Percentiles rank a stretch among this genome's conserved stretches.
Evolutionary conservation across 2,113 vertebrate species (phyloP).

Genomic region (Daubentonia madagascariensis): DNA sequence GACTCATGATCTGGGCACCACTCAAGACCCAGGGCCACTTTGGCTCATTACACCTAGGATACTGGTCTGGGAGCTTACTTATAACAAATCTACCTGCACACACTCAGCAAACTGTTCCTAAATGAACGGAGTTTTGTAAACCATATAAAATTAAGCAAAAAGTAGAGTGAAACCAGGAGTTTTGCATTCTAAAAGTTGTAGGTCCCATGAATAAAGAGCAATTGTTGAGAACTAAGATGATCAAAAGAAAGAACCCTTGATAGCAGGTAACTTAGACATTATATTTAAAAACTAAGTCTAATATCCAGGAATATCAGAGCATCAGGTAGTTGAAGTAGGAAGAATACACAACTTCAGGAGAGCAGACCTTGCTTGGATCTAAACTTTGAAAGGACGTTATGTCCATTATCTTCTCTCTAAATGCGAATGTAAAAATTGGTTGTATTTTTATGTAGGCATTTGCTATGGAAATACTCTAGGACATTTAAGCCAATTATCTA

Average conservation of each 20-base stretch:
- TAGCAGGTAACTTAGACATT: background rate
- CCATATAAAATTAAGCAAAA: background rate
- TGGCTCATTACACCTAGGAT: background rate
- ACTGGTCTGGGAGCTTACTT: background rate
- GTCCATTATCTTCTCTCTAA: background rate
- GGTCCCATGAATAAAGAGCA: background rate
- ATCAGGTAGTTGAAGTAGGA: background rate
- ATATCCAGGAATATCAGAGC: background rate
- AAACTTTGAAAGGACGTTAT: background rate
- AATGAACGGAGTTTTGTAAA: background rate
- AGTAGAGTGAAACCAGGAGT: background rate
- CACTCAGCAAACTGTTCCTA: background rate
- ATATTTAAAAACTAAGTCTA: background rate
- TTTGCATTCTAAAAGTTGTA: background rate
- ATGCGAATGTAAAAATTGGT: background rate
- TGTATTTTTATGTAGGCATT: background rate
- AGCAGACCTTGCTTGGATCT: background rate
- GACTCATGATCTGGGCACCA: background rate
- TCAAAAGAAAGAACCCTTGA: background rate
- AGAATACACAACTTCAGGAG: background rate
- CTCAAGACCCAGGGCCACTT: background rate
- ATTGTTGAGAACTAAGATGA: background rate
- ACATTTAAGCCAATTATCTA: background rate
- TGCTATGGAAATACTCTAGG: background rate
- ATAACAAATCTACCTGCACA: background rate